These are phyloP conservation scores for Venustaconcha ellipsiformis DNA, from an alignment of 1,140 invertebrate species.

Conservation along the genomic window DNA sequence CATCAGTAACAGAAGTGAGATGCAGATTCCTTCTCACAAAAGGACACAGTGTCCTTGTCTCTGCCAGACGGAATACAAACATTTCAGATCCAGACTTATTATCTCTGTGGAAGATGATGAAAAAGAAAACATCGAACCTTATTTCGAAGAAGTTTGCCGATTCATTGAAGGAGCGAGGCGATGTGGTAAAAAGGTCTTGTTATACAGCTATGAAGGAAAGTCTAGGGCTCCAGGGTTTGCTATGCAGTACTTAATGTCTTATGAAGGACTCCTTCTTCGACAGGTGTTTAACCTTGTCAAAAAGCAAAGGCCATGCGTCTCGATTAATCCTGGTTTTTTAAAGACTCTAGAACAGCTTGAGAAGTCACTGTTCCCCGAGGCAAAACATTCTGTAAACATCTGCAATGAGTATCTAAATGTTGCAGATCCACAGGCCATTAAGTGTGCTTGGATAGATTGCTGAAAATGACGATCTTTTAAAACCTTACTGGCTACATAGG, in stretches of 20 bases:
- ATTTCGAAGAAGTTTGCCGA: constrained; percentile 60
- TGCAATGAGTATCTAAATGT: constrained; percentile 51
- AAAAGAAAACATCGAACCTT: constrained; percentile 55
- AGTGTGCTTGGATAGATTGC: constrained; percentile 51
- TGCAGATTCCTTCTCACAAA: constrained; percentile 44
- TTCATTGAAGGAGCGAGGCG: constrained; percentile 59
- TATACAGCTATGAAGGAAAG: constrained; percentile 59
- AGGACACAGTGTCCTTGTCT: constrained; percentile 57
- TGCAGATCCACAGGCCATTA: constrained; percentile 48
- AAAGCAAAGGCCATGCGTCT: constrained; percentile 46
- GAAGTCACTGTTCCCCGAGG: constrained; percentile 42
- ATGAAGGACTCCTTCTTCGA: constrained; percentile 46
- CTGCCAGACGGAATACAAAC: constrained; percentile 46
- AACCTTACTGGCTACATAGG: too few relatives aligned
- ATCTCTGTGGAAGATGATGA: constrained; percentile 57
- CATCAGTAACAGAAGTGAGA: constrained; percentile 52
- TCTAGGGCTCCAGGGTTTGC: constrained; percentile 55
- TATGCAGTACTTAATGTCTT: constrained; percentile 62
- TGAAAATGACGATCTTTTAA: neutral
- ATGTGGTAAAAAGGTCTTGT: constrained; percentile 47
- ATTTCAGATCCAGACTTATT: constrained; percentile 58
- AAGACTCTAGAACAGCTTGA: constrained; percentile 44
- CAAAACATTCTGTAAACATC: constrained; percentile 45
- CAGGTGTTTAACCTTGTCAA: constrained; percentile 53
- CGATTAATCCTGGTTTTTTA: constrained; percentile 53